phyloP scores from a whole-genome alignment of 2,113 vertebrate species.

The Noctilio leporinus region DNA sequence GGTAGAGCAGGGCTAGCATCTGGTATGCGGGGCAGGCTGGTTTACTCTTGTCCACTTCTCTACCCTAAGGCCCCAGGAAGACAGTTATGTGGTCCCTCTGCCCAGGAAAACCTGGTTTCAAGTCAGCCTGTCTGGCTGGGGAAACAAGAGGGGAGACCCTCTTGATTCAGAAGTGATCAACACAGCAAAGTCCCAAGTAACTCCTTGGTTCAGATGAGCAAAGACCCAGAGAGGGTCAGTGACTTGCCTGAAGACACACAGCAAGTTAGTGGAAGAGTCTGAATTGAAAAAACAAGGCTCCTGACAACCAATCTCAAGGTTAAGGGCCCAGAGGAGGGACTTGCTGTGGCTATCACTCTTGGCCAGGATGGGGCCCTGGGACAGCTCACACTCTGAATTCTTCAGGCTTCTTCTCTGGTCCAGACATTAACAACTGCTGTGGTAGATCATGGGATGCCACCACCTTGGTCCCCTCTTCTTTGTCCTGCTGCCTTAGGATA shows the following conservation, averaged over 20 bases:
- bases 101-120: background rate
- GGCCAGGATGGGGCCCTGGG: background rate
- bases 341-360: background rate
- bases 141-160: background rate
- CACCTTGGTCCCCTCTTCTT: background rate
- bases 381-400: slow-evolving; percentile 42
- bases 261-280: background rate
- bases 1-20: background rate
- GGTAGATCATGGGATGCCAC: background rate
- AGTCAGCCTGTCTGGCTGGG: background rate
- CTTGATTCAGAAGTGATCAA: background rate
- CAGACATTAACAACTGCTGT: background rate
- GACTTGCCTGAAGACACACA: background rate
- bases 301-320: background rate
- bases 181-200: background rate
- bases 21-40: background rate
- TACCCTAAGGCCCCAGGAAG: background rate
- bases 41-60: background rate
- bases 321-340: background rate
- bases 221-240: background rate
- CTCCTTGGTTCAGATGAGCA: background rate
- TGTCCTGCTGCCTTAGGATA: slow-evolving; percentile 74
- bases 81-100: background rate
- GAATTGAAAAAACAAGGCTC: background rate
- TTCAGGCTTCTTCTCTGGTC: background rate